Base-by-base conservation (phyloP, 2,797 vertebrate genomes). In the Epinephelus awoara region DNA sequence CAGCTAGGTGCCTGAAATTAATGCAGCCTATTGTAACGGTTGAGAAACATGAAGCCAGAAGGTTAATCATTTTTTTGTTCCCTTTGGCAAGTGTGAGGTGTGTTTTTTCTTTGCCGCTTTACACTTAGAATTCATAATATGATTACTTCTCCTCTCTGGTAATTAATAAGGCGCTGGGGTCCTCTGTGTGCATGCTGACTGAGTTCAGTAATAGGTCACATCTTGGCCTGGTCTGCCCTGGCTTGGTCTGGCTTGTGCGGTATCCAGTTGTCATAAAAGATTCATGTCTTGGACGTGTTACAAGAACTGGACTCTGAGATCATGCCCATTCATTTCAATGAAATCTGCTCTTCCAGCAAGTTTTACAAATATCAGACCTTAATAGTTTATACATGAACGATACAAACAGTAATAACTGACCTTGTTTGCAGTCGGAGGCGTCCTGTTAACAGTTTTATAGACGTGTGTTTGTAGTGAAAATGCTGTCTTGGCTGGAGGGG, bases 51-150 rank as follows among this genome's bases (percentile, higher is more conserved):
- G 19, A 23, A 49, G 21, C 44, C 51, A 11, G 27, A 23, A 68
- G 67, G 72, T 84, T 76, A 75, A 76, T 79, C 15, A 0, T 3
- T 67, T 64, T 64, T 51, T 38, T 62, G 29, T 70, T 67, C 40
- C 50, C 64, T 34, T 68, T 58, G 67, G 59, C 47, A 71, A 55
- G 19, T 42, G 50, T 40, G 47, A 29, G 49, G 2, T 2, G 5
- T 27, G 3, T 27, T 54, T 59, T 58, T 27, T 47, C 17, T 55
- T 55, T 49, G 15, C 55, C n/a, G 62, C 62, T 61, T 57, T 70
- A 14, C n/a, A 25, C 25, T 55, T 6, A 18, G 10, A 27, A 49
- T 38, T 68, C 27, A 34, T 50, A 25, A 59, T 55, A 54, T 59
- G 44, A 72, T 72, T 63, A 72, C 46, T 47, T 55, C 42, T 27